Percentiles rank a stretch among this genome's conserved stretches.
phyloP scores from a whole-genome alignment of 2,888 invertebrate genomes.

The Schizaphis graminum region DNA sequence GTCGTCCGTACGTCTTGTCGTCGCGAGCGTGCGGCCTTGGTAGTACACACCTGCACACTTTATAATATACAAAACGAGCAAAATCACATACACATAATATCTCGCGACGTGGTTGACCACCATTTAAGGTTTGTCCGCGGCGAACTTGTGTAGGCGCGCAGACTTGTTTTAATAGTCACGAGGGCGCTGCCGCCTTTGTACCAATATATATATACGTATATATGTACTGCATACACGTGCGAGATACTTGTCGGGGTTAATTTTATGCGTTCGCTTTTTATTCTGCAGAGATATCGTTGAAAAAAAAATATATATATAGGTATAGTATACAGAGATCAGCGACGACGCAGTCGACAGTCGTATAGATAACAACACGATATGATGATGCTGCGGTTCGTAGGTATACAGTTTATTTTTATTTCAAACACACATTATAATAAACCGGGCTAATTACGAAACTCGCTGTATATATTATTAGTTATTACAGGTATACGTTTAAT shows the following conservation, averaged over 20 bases:
- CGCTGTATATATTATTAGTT: background rate
- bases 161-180: conserved; percentile 45
- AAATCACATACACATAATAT: background rate
- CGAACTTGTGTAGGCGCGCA: conserved; percentile 60
- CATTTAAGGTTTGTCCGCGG: conserved; percentile 64
- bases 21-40: conserved; percentile 36
- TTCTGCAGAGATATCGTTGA: background rate
- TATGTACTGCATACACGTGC: background rate
- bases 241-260: background rate
- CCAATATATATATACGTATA: background rate
- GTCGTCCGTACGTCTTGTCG: background rate
- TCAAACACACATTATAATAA: conserved; percentile 31
- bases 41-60: background rate
- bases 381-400: background rate
- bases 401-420: background rate
- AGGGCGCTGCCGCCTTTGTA: conserved; percentile 36
- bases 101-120: conserved; percentile 35
- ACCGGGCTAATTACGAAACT: conserved; percentile 42
- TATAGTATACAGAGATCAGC: background rate
- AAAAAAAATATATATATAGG: background rate
- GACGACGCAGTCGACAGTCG: background rate
- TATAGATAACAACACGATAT: background rate
- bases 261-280: background rate
- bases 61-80: conserved; percentile 4
- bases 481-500: background rate